These are phyloP conservation scores for Tetanocera ferruginea DNA, from an alignment of 2,888 invertebrate genomes.

Conservation along the genomic window DNA sequence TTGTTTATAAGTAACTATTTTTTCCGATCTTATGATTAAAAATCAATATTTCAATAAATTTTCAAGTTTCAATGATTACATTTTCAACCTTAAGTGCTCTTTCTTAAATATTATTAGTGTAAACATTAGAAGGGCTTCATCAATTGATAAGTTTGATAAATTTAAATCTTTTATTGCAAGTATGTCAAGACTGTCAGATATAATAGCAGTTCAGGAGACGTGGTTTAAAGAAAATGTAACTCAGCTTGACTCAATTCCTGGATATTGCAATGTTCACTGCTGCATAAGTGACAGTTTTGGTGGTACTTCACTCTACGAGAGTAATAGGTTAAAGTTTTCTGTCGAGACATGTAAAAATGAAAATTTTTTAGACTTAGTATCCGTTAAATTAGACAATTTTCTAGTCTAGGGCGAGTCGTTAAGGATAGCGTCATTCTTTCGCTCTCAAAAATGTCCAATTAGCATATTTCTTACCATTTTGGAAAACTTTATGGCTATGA, in stretches of 20 bases:
- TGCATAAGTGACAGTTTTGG: conserved; percentile 18
- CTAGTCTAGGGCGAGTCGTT: conserved; percentile 6
- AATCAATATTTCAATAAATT: too few relatives aligned
- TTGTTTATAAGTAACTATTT: conserved; percentile 2
- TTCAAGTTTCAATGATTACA: conserved; percentile 14
- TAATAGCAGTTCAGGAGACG: too few relatives aligned
- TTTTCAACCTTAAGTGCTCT: conserved; percentile 23
- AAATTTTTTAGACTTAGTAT: conserved; percentile 1
- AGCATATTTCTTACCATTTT: not conserved
- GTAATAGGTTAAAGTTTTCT: not conserved
- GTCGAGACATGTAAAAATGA: not conserved
- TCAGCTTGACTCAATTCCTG: conserved; percentile 24
- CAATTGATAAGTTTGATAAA: conserved; percentile 19
- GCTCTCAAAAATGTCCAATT: conserved; percentile 20
- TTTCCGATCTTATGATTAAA: too few relatives aligned
- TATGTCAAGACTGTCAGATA: too few relatives aligned
- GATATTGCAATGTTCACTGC: conserved; percentile 25
- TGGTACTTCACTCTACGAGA: conserved; percentile 5
- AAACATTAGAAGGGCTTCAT: conserved; percentile 11
- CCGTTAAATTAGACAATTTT: not conserved
- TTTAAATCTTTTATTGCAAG: too few relatives aligned
- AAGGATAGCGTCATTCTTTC: conserved; percentile 6
- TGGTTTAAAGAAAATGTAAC: not conserved
- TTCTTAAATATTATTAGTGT: not conserved
- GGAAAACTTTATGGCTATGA: not conserved